Evolutionary conservation across 2,113 vertebrate species (phyloP).

Genomic region (Clarias batrachus): DNA sequence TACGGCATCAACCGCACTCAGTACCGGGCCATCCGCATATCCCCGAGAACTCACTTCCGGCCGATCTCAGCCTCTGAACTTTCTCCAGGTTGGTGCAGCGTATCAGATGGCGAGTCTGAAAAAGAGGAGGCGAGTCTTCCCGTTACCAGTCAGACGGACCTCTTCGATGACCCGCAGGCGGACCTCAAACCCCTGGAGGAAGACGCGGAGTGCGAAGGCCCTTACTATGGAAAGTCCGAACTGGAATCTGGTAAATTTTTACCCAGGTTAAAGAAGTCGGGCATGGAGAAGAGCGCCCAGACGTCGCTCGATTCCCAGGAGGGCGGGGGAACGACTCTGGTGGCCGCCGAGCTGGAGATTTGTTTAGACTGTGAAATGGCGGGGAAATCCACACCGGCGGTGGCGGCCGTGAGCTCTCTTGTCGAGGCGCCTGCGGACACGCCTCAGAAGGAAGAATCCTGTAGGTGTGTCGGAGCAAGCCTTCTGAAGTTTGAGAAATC

Average conservation of each 20-base stretch:
- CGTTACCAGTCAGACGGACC: constrained; percentile 78
- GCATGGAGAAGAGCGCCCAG: constrained; percentile 99
- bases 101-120: constrained; percentile 95
- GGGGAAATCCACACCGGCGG: constrained; percentile 51
- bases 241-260: constrained; percentile 97
- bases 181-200: constrained; percentile 98
- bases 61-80: constrained; percentile 96
- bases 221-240: constrained; percentile 95
- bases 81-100: constrained; percentile 91
- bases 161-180: constrained; percentile 92
- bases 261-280: constrained; percentile 93
- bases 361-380: constrained; percentile 84
- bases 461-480: constrained; percentile 77
- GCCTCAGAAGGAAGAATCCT: constrained; percentile 79
- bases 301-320: constrained; percentile 98
- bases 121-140: constrained; percentile 86
- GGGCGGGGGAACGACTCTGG: constrained; percentile 79
- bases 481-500: constrained; percentile 79
- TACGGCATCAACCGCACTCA: constrained; percentile 92
- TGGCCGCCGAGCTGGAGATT: constrained; percentile 76
- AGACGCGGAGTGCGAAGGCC: constrained; percentile 95
- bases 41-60: constrained; percentile 97
- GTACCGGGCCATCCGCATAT: constrained; percentile 97
- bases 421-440: constrained; percentile 71
- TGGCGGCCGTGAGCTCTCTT: constrained; percentile 64